Conservation (phyloP, 2,113 vertebrate species). For the Lamprotornis superbus region DNA sequence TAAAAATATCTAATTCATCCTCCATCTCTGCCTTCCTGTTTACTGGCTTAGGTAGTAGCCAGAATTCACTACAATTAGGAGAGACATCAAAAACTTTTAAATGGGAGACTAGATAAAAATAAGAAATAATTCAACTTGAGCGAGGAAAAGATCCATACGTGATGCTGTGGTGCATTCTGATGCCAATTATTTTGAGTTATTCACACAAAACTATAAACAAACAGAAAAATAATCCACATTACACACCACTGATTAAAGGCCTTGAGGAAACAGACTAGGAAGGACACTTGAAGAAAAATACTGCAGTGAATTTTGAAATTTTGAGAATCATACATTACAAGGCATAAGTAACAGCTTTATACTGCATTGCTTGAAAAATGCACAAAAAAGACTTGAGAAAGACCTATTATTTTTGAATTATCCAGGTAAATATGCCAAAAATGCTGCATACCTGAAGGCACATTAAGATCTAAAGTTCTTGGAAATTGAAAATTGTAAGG, state of each 20-base stretch:
- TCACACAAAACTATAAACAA: slow-evolving; percentile 10
- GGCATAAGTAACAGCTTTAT: neutral
- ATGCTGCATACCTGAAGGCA: neutral
- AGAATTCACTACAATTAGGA: neutral
- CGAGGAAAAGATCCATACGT: neutral
- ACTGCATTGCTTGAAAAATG: neutral
- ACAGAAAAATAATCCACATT: neutral
- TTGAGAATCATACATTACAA: neutral
- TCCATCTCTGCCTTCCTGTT: neutral
- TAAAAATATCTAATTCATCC: neutral
- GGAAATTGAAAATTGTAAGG: neutral
- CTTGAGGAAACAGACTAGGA: neutral
- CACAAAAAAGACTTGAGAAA: neutral
- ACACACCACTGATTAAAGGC: slow-evolving; percentile 34
- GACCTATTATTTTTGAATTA: slow-evolving; percentile 1
- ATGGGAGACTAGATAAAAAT: neutral
- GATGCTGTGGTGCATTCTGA: neutral
- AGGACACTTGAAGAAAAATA: neutral
- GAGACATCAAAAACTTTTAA: neutral
- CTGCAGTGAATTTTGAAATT: slow-evolving; percentile 8
- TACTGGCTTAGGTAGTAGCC: neutral
- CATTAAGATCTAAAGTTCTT: neutral
- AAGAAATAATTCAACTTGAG: neutral
- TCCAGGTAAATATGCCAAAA: neutral
- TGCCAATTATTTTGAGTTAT: slow-evolving; percentile 21